phyloP scores from a whole-genome alignment of 2,888 invertebrate genomes.

The Dioctria linearis region DNA sequence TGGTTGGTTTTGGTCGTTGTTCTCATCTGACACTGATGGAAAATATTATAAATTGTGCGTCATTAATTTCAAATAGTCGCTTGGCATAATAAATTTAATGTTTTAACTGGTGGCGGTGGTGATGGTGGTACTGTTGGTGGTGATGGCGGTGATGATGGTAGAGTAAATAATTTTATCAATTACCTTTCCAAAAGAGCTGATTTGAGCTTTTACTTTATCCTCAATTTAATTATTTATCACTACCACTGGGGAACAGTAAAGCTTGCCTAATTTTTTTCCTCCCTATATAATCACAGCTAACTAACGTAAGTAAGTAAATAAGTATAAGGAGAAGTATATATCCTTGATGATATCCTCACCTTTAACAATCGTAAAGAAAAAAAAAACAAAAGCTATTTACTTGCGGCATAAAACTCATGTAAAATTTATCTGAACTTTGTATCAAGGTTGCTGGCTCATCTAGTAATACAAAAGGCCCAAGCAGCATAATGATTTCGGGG shows the following conservation, averaged over 20 bases:
- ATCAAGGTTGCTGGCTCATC: not conserved
- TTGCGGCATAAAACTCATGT: not conserved
- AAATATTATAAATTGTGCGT: constrained; percentile 16
- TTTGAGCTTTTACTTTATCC: too few relatives aligned
- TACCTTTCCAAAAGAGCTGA: too few relatives aligned
- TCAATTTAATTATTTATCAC: too few relatives aligned
- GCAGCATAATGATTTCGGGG: not conserved
- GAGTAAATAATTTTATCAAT: too few relatives aligned
- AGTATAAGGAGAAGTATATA: not conserved
- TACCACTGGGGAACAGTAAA: too few relatives aligned
- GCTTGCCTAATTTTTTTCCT: too few relatives aligned
- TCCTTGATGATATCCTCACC: not conserved
- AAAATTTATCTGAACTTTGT: constrained; percentile 6
- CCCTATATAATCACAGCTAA: too few relatives aligned
- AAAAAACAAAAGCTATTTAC: too few relatives aligned
- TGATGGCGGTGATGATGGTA: too few relatives aligned
- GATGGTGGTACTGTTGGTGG: not conserved
- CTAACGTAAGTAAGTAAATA: too few relatives aligned
- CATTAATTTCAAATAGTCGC: not conserved
- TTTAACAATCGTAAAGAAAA: not conserved
- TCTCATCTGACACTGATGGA: constrained; percentile 20
- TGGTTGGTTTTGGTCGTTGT: not conserved
- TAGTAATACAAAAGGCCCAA: not conserved
- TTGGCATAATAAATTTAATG: not conserved
- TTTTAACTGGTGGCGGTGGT: not conserved